Evolutionary conservation across 1,140 invertebrate species (phyloP), one percentile per base, ranked within the genome.

Genomic region (Cotesia glomerata): DNA sequence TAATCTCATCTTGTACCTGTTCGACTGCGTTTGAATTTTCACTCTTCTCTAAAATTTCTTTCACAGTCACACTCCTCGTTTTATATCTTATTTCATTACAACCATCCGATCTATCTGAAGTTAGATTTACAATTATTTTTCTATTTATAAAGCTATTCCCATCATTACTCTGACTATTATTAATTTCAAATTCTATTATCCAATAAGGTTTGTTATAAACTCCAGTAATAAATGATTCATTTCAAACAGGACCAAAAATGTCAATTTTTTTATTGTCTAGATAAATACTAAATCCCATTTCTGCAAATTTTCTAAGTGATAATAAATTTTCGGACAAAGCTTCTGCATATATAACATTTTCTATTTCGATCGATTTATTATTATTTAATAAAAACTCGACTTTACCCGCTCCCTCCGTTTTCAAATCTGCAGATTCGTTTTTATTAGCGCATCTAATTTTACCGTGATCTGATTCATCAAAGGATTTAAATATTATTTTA

Each of bases 201-300:
- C 76, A 77, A 72, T 54, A 73, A 16, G 74, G 74, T 49, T 72
- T 66, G 39, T 71, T 58, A 14, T 77, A 72, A 5, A 65, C 62
- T 4, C 74, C 74, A 2, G 58, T 54, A 11, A 69, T n/a, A 56
- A 71, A 45, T 5, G 39, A 45, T 69, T 68, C 66, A 3, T 73
- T 73, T 14, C 58, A 68, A 5, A 56, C 39, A 4, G 63, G 35
- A 63, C 59, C 45, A 18, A 45, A 72, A 9, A 75, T 69, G 11
- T 69, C 52, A 26, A 72, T 69, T 51, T 35, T 14, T 65, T 66
- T 52, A 16, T 61, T 66, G 14, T 72, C 39, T 18, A 72, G 14
- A 56, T 75, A 69, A 16, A 71, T 66, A 14, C 64, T 58, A 11
- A 73, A 56, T 5, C 68, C 74, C n/a, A 56, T 59, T 4, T 75